These are phyloP conservation scores for Pherbina coryleti DNA, from an alignment of 2,888 invertebrate genomes.

Conservation along the genomic window DNA sequence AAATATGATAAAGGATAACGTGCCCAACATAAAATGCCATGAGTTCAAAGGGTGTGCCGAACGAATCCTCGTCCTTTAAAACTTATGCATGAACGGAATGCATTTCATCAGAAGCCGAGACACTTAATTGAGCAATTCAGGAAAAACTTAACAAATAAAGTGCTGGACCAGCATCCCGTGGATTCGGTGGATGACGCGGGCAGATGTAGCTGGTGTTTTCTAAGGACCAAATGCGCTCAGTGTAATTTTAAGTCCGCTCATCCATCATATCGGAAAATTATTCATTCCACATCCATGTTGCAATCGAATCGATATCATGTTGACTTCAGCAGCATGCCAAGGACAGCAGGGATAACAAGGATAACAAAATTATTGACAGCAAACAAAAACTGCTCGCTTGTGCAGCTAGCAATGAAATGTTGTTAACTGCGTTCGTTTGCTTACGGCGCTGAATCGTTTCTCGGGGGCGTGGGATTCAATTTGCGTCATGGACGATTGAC, in stretches of 20 bases:
- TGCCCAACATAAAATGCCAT: too few species aligned
- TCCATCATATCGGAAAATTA: background rate
- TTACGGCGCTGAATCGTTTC: background rate
- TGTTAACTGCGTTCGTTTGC: background rate
- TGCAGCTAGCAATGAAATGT: background rate
- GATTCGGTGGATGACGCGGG: too few species aligned
- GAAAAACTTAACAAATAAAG: too few species aligned
- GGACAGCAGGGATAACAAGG: background rate
- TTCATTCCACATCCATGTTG: background rate
- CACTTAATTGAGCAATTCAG: too few species aligned
- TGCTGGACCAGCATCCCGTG: too few species aligned
- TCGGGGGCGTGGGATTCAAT: constrained; percentile 5
- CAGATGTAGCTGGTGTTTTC: too few species aligned
- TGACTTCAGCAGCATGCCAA: background rate
- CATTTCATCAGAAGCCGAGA: too few species aligned
- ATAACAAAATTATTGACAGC: constrained; percentile 8
- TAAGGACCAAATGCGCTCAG: too few species aligned
- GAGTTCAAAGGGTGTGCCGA: background rate
- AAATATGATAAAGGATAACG: background rate
- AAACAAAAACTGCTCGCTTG: constrained; percentile 4
- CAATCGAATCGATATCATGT: constrained; percentile 4
- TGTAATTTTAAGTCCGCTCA: background rate
- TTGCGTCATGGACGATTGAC: constrained; percentile 13
- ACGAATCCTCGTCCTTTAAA: background rate
- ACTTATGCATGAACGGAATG: too few species aligned